phyloP scores from a whole-genome alignment of 2,797 vertebrate species.

The Scyliorhinus canicula region DNA sequence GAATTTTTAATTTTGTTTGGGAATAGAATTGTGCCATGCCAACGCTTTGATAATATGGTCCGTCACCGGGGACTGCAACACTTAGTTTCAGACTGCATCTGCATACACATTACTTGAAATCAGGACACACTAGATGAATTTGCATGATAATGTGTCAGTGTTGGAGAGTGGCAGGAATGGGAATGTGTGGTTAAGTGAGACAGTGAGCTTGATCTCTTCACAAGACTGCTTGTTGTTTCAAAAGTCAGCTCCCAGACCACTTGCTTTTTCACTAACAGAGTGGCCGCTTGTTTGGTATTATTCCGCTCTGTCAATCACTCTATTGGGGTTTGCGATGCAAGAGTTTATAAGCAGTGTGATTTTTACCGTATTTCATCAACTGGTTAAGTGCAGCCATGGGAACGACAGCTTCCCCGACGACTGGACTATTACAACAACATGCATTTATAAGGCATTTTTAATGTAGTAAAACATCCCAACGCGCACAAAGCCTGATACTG shows the following conservation, averaged over 20 bases:
- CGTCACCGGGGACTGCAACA: not conserved
- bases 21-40: not conserved
- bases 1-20: slow-evolving; percentile 15
- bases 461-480: not conserved
- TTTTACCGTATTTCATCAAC: not conserved
- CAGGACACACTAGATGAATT: not conserved
- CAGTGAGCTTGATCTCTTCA: not conserved
- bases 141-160: not conserved
- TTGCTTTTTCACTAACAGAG: not conserved
- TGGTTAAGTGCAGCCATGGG: not conserved
- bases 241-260: not conserved
- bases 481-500: not conserved
- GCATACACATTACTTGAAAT: not conserved
- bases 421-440: not conserved
- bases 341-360: not conserved
- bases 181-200: not conserved
- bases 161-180: not conserved
- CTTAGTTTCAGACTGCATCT: not conserved
- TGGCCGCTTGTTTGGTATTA: not conserved
- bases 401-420: not conserved
- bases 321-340: not conserved
- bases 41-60: not conserved
- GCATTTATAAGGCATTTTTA: not conserved
- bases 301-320: not conserved
- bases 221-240: not conserved